Evolutionary conservation across 2,113 vertebrate genomes (phyloP).

Genomic region (Orthonyx spaldingii): DNA sequence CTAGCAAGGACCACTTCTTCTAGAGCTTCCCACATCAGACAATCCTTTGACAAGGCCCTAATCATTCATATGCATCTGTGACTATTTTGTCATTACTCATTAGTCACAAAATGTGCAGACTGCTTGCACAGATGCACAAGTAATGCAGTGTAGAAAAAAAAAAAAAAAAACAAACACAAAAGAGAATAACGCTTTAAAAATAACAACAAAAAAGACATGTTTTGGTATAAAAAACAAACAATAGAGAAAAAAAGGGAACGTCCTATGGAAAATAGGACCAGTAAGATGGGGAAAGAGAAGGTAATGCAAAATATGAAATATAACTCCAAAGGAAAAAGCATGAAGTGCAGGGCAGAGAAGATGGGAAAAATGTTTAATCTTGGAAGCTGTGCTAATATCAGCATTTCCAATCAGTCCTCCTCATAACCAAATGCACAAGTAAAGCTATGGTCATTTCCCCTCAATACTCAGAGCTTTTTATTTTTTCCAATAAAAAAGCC

Average conservation of each 20-base stretch:
- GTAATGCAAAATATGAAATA: neutral
- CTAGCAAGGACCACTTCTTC: neutral
- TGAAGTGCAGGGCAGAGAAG: neutral
- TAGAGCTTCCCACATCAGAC: neutral
- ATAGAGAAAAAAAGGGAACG: neutral
- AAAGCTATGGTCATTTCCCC: neutral
- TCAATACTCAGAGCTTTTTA: neutral
- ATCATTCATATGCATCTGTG: neutral
- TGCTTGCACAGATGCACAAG: neutral
- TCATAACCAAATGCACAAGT: neutral
- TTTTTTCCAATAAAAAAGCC: neutral
- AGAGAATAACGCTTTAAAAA: neutral
- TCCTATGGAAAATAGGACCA: neutral
- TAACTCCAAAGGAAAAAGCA: neutral
- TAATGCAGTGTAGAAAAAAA: neutral
- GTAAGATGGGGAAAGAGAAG: neutral
- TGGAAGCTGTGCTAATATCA: neutral
- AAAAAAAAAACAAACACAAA: neutral
- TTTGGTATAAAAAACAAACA: neutral
- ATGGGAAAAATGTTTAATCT: neutral
- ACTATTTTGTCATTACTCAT: neutral
- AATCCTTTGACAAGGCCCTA: neutral
- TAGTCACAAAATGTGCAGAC: neutral
- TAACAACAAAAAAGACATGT: neutral
- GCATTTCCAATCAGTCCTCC: neutral